Conservation (phyloP, 2,797 vertebrate genomes). For the Sparus aurata region DNA sequence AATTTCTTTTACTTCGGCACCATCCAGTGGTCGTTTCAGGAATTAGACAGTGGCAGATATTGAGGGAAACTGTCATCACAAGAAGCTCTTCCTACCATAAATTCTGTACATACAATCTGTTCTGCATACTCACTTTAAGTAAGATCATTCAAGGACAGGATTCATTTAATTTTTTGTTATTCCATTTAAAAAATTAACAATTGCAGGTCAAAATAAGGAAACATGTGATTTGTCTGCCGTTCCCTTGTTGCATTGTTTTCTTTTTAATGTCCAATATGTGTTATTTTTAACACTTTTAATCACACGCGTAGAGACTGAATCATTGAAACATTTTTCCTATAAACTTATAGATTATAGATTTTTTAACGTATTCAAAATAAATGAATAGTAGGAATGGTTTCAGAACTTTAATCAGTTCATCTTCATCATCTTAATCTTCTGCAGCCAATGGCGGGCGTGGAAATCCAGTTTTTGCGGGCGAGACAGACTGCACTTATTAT, state of each 20-base stretch:
- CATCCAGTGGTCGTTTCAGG: neutral
- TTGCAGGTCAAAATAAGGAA: neutral
- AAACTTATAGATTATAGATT: neutral
- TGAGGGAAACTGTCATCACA: neutral
- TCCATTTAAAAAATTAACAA: neutral
- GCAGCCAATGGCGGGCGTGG: constrained; percentile 88
- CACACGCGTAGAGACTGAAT: neutral
- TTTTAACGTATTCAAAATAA: neutral
- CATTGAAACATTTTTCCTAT: neutral
- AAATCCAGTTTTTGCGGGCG: constrained; percentile 88
- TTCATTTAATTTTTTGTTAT: neutral
- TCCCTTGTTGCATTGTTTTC: neutral
- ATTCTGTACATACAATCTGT: neutral
- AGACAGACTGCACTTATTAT: constrained; percentile 96
- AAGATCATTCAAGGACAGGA: neutral
- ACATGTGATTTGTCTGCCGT: neutral
- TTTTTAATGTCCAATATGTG: too few species aligned
- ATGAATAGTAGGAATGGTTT: neutral
- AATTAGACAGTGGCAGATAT: neutral
- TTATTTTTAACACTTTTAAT: neutral
- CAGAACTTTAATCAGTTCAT: neutral
- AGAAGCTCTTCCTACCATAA: neutral
- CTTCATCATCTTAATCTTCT: neutral
- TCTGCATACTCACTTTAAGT: neutral
- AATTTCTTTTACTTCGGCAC: neutral